These are phyloP conservation scores for Beaufortia kweichowensis DNA, from an alignment of 2,113 vertebrate genomes.

Conservation along the genomic window DNA sequence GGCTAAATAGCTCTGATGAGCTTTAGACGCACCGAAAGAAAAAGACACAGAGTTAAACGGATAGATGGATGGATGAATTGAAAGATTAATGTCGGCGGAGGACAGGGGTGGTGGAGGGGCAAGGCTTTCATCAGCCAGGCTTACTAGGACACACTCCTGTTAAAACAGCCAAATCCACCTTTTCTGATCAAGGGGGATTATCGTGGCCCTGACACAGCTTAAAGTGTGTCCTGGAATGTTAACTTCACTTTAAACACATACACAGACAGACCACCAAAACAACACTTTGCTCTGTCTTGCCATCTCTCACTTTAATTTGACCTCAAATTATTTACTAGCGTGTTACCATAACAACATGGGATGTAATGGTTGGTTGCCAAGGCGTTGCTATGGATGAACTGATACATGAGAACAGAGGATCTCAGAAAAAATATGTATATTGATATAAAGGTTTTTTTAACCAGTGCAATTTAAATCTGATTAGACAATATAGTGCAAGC, in stretches of 20 bases:
- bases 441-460: too few species aligned
- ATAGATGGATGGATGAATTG: conserved; percentile 11
- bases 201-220: conserved; percentile 58
- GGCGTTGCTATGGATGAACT: not conserved
- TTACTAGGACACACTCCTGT: conserved; percentile 53
- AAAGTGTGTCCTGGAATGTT: conserved; percentile 57
- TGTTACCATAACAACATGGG: not conserved
- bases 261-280: not conserved
- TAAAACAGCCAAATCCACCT: conserved; percentile 58
- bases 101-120: not conserved
- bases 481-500: too few species aligned
- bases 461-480: too few species aligned
- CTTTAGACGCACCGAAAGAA: conserved; percentile 12
- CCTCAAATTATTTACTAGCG: not conserved
- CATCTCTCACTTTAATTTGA: not conserved
- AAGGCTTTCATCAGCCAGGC: conserved; percentile 30
- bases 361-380: not conserved
- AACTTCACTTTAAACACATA: conserved; percentile 47
- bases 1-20: conserved; percentile 28
- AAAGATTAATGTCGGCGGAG: not conserved
- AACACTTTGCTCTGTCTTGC: not conserved
- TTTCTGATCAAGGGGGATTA: conserved; percentile 66
- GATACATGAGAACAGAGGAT: not conserved
- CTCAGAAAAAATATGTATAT: not conserved
- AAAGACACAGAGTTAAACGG: not conserved